phyloP scores from a whole-genome alignment of 2,888 invertebrate genomes.

The Eupithecia pulchellata region DNA sequence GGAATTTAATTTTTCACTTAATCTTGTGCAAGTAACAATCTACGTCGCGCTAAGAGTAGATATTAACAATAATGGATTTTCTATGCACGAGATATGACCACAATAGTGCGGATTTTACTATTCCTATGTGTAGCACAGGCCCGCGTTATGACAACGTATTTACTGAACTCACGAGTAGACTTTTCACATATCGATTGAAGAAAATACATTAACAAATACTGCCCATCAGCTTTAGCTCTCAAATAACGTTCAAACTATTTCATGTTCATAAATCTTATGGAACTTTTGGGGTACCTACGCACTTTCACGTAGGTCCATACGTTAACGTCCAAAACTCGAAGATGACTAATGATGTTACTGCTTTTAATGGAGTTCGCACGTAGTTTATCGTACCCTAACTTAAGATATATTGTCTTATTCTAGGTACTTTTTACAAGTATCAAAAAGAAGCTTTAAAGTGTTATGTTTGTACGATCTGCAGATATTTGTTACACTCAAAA shows the following conservation, averaged over 20 bases:
- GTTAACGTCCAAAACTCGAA: constrained; percentile 51
- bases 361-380: constrained; percentile 49
- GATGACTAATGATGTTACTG: constrained; percentile 55
- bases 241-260: constrained; percentile 18
- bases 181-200: not conserved
- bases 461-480: too few relatives aligned
- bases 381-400: constrained; percentile 41
- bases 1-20: too few relatives aligned
- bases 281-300: constrained; percentile 33
- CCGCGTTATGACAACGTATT: not conserved
- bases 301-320: constrained; percentile 42
- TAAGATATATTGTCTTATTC: constrained; percentile 24
- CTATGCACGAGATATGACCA: too few relatives aligned
- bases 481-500: too few relatives aligned
- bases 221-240: constrained; percentile 1
- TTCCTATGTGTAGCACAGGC: not conserved
- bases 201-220: constrained; percentile 5
- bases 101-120: too few relatives aligned
- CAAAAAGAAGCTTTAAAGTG: not conserved
- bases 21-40: too few relatives aligned
- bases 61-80: too few relatives aligned
- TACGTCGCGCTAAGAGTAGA: too few relatives aligned
- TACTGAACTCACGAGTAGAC: not conserved
- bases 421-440: not conserved
- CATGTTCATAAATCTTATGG: constrained; percentile 27